Percentiles rank a stretch among this genome's conserved stretches.
These are phyloP conservation scores for Dolomedes plantarius DNA, from an alignment of 2,888 invertebrate species.

Conservation along the genomic window DNA sequence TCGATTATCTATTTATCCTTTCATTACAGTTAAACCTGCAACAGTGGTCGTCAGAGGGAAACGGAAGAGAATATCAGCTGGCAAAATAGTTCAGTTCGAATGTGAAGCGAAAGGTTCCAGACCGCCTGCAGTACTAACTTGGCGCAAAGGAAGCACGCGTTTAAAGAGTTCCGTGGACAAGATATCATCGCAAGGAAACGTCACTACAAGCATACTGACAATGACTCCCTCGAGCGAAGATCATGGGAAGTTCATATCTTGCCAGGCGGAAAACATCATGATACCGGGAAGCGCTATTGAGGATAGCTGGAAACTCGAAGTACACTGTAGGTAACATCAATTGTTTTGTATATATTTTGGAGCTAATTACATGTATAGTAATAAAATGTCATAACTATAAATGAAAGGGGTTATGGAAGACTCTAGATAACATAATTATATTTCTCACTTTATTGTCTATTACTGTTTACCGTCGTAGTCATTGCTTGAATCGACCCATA, in stretches of 20 bases:
- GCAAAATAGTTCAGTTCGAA: conserved; percentile 70
- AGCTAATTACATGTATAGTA: too few relatives aligned
- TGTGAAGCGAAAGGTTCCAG: conserved; percentile 72
- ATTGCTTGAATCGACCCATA: too few relatives aligned
- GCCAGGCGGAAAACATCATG: conserved; percentile 74
- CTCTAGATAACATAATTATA: too few relatives aligned
- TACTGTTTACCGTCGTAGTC: too few relatives aligned
- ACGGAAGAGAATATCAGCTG: conserved; percentile 70
- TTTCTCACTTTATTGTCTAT: too few relatives aligned
- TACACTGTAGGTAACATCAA: conserved; percentile 74
- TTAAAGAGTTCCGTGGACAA: conserved; percentile 71
- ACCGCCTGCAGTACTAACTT: conserved; percentile 73
- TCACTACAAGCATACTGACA: conserved; percentile 73
- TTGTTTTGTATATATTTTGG: too few relatives aligned
- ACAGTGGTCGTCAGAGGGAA: conserved; percentile 61
- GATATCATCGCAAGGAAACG: conserved; percentile 72
- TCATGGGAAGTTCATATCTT: conserved; percentile 74
- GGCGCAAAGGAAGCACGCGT: conserved; percentile 72
- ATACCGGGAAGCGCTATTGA: conserved; percentile 74
- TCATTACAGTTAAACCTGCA: conserved; percentile 72
- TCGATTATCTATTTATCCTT: too few relatives aligned
- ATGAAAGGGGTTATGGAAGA: too few relatives aligned
- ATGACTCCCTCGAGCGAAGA: conserved; percentile 74
- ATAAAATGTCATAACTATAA: too few relatives aligned
- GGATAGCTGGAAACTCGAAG: conserved; percentile 74